Evolutionary conservation across 2,888 invertebrate genomes (phyloP).

Genomic region (Metalampra italica): DNA sequence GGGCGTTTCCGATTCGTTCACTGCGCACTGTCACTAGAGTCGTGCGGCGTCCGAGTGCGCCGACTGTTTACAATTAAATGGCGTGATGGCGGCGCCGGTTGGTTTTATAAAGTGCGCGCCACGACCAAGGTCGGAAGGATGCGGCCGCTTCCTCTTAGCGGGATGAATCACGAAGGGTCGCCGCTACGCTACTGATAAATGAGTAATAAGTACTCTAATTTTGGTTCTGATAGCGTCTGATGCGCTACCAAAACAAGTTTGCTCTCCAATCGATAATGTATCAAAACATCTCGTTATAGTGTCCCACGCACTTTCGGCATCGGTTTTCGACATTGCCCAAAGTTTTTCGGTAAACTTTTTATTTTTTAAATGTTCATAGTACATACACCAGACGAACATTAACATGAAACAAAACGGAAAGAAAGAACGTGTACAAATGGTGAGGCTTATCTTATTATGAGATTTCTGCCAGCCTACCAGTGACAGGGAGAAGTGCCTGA

Average conservation of each 20-base stretch:
- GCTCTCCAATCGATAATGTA: not conserved
- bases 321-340: too few relatives aligned
- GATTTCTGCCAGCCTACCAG: too few relatives aligned
- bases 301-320: too few relatives aligned
- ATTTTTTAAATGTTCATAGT: too few relatives aligned
- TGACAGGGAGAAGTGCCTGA: too few relatives aligned
- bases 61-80: slow-evolving; percentile 35
- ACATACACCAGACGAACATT: too few relatives aligned
- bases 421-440: too few relatives aligned
- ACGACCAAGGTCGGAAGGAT: slow-evolving; percentile 20
- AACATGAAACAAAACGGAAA: too few relatives aligned
- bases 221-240: slow-evolving; percentile 5
- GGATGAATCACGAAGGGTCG: slow-evolving; percentile 13
- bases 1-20: too few relatives aligned
- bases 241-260: not conserved
- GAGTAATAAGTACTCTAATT: slow-evolving; percentile 11
- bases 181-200: slow-evolving; percentile 9
- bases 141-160: slow-evolving; percentile 14
- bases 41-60: slow-evolving; percentile 16
- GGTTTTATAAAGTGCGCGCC: slow-evolving; percentile 30
- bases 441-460: too few relatives aligned
- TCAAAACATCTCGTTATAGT: too few relatives aligned
- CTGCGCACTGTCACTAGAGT: not conserved
- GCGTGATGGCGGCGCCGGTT: slow-evolving; percentile 24
- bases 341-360: too few relatives aligned